These are phyloP conservation scores for Holacanthus passer DNA, from an alignment of 2,113 vertebrate genomes.

Conservation along the genomic window DNA sequence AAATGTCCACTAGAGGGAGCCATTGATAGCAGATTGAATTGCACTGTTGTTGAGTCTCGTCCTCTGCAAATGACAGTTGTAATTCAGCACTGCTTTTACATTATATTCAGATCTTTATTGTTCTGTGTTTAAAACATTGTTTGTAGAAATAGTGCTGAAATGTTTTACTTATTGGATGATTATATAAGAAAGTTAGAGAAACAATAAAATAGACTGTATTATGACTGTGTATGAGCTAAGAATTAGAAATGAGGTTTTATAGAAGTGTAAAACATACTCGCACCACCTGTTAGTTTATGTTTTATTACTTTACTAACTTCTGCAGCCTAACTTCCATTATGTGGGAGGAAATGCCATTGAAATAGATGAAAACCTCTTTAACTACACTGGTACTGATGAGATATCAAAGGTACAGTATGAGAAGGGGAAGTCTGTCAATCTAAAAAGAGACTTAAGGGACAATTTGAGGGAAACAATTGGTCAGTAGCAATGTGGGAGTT, in stretches of 20 bases:
- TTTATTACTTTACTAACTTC: constrained; percentile 23
- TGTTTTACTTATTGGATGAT: constrained; percentile 26
- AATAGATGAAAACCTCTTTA: background rate
- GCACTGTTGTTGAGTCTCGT: background rate
- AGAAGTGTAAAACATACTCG: background rate
- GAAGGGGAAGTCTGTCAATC: background rate
- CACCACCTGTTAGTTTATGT: background rate
- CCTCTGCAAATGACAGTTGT: background rate
- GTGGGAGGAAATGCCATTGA: background rate
- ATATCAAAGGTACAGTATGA: too few species aligned
- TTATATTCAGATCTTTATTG: background rate
- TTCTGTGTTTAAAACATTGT: constrained; percentile 23
- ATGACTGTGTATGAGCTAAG: constrained; percentile 5
- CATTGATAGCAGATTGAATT: constrained; percentile 43
- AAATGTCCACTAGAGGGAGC: constrained; percentile 69
- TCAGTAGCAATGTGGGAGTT: background rate
- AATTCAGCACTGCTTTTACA: constrained; percentile 1
- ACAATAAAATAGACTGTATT: constrained; percentile 12
- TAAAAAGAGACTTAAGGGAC: constrained; percentile 3
- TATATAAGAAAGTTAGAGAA: background rate
- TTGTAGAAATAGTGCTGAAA: constrained; percentile 9
- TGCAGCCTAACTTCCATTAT: background rate
- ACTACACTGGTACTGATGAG: background rate
- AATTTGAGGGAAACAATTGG: background rate
- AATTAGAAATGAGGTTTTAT: constrained; percentile 23